Evolutionary conservation across 2,888 invertebrate species (phyloP).

Genomic region (Cosmia pyralina): DNA sequence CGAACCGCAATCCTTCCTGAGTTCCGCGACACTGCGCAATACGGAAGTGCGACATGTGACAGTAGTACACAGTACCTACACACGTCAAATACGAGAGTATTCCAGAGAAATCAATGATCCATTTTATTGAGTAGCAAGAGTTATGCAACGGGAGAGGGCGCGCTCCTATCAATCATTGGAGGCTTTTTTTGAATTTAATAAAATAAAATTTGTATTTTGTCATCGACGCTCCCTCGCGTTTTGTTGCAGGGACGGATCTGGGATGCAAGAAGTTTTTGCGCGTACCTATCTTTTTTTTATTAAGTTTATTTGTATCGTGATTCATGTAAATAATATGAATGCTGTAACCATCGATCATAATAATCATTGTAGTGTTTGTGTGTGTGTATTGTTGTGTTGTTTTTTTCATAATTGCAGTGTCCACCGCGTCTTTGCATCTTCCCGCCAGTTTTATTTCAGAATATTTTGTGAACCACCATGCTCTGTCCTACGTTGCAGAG

Average conservation of each 20-base stretch:
- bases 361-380: not conserved
- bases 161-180: constrained; percentile 90
- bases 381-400: no score
- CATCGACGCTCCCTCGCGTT: constrained; percentile 88
- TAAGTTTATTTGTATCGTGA: not conserved
- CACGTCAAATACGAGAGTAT: constrained; percentile 59
- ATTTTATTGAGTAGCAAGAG: constrained; percentile 88
- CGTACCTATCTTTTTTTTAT: not conserved
- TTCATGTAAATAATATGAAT: not conserved
- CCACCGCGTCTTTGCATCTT: no score
- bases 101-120: constrained; percentile 81
- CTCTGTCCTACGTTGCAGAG: not conserved
- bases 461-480: not conserved
- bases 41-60: constrained; percentile 21
- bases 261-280: constrained; percentile 6
- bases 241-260: constrained; percentile 78
- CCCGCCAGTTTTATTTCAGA: not conserved
- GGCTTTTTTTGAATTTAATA: constrained; percentile 91
- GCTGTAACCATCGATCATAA: not conserved
- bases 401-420: no score
- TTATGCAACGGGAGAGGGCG: constrained; percentile 84
- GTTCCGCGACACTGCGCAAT: constrained; percentile 41
- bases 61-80: constrained; percentile 13
- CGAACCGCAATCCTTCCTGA: constrained; percentile 26
- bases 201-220: constrained; percentile 91